These are phyloP conservation scores for Solenopsis invicta DNA, from an alignment of 1,140 invertebrate species.

Conservation along the genomic window DNA sequence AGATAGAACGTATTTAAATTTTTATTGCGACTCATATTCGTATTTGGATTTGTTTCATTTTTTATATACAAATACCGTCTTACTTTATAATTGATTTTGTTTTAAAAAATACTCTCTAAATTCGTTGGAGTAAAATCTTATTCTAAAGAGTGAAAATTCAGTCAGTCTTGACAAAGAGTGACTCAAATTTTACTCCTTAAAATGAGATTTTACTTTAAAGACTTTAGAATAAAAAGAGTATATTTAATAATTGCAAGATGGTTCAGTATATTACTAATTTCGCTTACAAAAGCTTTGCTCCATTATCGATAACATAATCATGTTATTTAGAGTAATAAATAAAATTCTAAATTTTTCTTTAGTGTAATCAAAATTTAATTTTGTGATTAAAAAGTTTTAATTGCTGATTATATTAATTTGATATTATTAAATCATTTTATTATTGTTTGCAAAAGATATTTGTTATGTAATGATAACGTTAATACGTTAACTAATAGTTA, in stretches of 20 bases:
- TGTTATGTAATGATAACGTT: background rate
- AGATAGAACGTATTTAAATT: background rate
- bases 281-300: background rate
- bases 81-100: too few relatives aligned
- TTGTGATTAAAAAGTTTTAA: background rate
- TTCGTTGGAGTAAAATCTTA: too few relatives aligned
- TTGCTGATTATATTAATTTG: background rate
- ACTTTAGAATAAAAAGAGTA: too few relatives aligned
- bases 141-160: too few relatives aligned
- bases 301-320: background rate
- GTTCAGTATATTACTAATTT: too few relatives aligned
- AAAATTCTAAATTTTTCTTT: background rate
- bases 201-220: too few relatives aligned
- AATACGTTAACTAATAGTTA: background rate
- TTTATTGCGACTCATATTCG: background rate
- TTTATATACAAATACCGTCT: too few relatives aligned
- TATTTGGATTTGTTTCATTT: too few relatives aligned
- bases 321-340: conserved; percentile 2
- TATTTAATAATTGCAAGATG: too few relatives aligned
- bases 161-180: too few relatives aligned
- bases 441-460: background rate
- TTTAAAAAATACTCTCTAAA: too few relatives aligned
- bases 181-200: too few relatives aligned
- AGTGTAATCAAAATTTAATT: background rate
- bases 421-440: conserved; percentile 1